Conservation (phyloP, 2,797 vertebrate species). For the Kryptolebias ocellatus region DNA sequence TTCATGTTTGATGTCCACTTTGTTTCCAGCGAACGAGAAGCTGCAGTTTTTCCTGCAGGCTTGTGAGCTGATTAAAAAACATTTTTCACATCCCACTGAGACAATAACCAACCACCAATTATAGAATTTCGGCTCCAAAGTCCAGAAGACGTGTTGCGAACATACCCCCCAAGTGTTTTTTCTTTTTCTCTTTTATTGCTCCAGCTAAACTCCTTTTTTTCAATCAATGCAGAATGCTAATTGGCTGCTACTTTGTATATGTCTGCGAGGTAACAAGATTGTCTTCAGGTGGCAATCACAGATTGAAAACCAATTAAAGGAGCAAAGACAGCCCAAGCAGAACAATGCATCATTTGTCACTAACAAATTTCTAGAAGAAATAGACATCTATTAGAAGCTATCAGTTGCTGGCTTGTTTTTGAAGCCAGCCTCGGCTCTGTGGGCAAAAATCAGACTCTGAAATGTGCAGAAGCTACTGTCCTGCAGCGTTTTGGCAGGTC, state of each 20-base stretch:
- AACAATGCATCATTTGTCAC: constrained; percentile 30
- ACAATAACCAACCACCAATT: constrained; percentile 41
- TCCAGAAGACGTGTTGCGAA: constrained; percentile 40
- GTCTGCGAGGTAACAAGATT: constrained; percentile 52
- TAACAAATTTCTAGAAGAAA: constrained; percentile 46
- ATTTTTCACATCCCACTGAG: constrained; percentile 38
- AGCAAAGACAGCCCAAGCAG: constrained; percentile 31
- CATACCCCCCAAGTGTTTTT: constrained; percentile 42
- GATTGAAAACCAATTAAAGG: constrained; percentile 74
- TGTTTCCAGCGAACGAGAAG: constrained; percentile 22
- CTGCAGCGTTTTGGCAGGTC: constrained; percentile 7
- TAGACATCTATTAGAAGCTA: constrained; percentile 32
- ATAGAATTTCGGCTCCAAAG: constrained; percentile 38
- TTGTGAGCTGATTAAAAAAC: constrained; percentile 44
- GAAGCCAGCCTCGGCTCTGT: neutral
- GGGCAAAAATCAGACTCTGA: constrained; percentile 10
- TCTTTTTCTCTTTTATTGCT: constrained; percentile 18
- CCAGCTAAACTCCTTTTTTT: constrained; percentile 40
- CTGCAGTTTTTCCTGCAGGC: constrained; percentile 19
- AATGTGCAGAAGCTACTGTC: constrained; percentile 1
- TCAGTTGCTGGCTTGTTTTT: constrained; percentile 27
- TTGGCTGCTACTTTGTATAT: constrained; percentile 60
- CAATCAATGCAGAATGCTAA: constrained; percentile 70
- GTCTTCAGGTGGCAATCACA: constrained; percentile 62
- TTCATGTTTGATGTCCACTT: constrained; percentile 31